A percentile compares a stretch with the other conserved stretches of the same genome.
Conservation (phyloP, 2,888 invertebrate genomes). For the Luperina nickerlii region DNA sequence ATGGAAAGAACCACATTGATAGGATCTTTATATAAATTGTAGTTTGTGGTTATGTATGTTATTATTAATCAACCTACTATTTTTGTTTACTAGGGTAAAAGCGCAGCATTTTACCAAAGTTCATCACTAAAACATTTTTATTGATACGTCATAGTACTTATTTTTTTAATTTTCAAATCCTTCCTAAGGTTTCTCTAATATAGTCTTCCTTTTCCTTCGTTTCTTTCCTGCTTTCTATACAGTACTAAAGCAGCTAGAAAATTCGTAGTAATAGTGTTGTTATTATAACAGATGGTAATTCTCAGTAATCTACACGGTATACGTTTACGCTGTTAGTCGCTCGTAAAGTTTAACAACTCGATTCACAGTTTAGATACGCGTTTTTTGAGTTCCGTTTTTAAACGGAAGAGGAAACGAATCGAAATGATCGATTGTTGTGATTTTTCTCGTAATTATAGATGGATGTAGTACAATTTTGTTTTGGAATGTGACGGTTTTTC, state of each 20-base stretch:
- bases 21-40: neutral
- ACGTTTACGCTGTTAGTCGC: slow-evolving; percentile 43
- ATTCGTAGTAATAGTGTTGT: slow-evolving; percentile 21
- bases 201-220: neutral
- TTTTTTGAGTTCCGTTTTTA: slow-evolving; percentile 55
- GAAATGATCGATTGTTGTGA: slow-evolving; percentile 1
- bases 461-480: neutral
- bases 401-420: slow-evolving; percentile 5
- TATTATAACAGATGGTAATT: slow-evolving; percentile 36
- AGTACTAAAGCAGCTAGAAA: slow-evolving; percentile 6
- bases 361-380: slow-evolving; percentile 66
- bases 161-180: neutral
- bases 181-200: neutral
- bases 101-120: neutral
- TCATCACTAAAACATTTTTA: no score
- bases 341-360: slow-evolving; percentile 67
- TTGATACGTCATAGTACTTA: neutral
- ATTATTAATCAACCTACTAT: neutral
- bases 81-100: no score
- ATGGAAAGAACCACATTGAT: slow-evolving; percentile 15
- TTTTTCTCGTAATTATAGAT: slow-evolving; percentile 1
- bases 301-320: slow-evolving; percentile 38
- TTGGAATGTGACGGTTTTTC: neutral
- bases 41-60: slow-evolving; percentile 4
- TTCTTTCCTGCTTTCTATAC: neutral